These are phyloP conservation scores for Prolemur simus DNA, from an alignment of 2,113 vertebrate species.

Conservation along the genomic window DNA sequence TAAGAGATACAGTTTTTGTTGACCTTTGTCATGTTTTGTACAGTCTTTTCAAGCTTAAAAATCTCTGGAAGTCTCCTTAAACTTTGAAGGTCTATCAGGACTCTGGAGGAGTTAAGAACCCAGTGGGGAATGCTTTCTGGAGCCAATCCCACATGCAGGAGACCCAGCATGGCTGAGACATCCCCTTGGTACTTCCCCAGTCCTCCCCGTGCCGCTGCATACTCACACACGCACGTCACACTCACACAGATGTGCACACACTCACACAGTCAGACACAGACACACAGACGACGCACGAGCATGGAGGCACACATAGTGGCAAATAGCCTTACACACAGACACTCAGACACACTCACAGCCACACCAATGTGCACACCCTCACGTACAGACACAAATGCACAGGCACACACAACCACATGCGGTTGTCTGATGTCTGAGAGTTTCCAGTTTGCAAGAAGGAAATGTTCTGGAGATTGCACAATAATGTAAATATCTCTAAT, in stretches of 20 bases:
- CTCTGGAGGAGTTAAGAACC: not conserved
- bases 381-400: not conserved
- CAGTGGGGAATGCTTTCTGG: not conserved
- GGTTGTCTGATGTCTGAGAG: not conserved
- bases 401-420: not conserved
- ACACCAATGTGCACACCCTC: not conserved
- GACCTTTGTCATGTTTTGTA: not conserved
- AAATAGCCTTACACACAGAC: not conserved
- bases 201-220: not conserved
- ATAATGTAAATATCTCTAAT: not conserved
- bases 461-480: not conserved
- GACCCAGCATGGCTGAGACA: no score
- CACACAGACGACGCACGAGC: not conserved
- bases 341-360: not conserved
- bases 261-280: not conserved
- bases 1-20: not conserved
- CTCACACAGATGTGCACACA: not conserved
- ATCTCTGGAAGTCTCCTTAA: not conserved
- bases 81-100: not conserved
- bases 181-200: not conserved
- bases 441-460: constrained; percentile 6
- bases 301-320: not conserved
- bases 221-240: not conserved
- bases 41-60: not conserved
- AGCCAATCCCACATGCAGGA: not conserved